phyloP scores from a whole-genome alignment of 2,113 vertebrate species.

The Tachysurus vachellii region DNA sequence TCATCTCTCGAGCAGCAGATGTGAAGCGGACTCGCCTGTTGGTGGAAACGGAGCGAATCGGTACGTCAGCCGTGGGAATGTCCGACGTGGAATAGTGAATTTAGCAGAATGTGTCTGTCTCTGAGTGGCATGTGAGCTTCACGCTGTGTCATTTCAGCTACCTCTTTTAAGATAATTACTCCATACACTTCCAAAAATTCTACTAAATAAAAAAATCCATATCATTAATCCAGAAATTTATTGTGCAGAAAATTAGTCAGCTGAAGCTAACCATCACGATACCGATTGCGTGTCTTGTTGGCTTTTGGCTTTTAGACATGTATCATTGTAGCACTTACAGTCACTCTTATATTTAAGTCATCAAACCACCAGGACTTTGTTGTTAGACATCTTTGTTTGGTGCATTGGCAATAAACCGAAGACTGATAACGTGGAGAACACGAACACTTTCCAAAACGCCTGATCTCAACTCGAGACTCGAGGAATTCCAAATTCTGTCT shows the following conservation, averaged over 20 bases:
- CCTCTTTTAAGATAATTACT: background rate
- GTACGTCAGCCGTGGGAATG: background rate
- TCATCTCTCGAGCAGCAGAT: conserved; percentile 50
- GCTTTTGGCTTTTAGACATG: too few relatives aligned
- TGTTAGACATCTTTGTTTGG: background rate
- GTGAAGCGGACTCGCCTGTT: background rate
- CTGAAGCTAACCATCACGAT: too few relatives aligned
- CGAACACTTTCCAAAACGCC: background rate
- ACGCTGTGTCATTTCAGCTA: background rate
- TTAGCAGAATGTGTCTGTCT: background rate
- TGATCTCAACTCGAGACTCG: background rate
- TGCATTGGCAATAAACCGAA: background rate
- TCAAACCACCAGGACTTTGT: background rate
- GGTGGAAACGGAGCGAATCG: conserved; percentile 22
- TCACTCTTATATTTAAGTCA: background rate
- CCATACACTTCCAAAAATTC: too few relatives aligned
- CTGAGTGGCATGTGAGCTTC: background rate
- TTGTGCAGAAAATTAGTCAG: too few relatives aligned
- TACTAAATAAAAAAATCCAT: background rate
- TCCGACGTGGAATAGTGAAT: background rate
- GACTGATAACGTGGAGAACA: background rate
- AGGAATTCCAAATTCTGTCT: background rate
- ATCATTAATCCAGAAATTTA: background rate
- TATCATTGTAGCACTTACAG: background rate
- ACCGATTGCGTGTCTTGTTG: too few relatives aligned